Percentiles rank a stretch among this genome's conserved stretches.
Conservation (phyloP, 2,113 vertebrate species). For the Hiodon alosoides region DNA sequence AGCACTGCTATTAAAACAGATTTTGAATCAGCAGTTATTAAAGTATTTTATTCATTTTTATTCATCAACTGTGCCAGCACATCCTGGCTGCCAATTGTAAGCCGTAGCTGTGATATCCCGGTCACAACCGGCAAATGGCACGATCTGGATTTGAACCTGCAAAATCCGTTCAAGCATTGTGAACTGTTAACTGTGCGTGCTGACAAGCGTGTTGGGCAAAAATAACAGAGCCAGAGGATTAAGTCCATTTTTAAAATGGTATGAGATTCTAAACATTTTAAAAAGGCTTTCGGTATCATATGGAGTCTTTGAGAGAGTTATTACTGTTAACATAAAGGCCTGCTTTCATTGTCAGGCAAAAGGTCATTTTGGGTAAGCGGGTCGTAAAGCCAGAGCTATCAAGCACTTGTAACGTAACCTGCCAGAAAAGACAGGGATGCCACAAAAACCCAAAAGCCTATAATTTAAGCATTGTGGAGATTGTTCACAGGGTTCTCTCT, state of each 20-base stretch:
- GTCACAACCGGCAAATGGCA: too few relatives aligned
- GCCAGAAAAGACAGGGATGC: background rate
- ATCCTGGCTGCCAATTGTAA: too few relatives aligned
- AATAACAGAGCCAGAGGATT: background rate
- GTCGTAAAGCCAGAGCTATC: background rate
- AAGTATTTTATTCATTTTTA: too few relatives aligned
- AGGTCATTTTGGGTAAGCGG: slow-evolving; percentile 17
- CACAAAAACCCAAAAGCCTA: background rate
- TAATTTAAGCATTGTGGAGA: background rate
- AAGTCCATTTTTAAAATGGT: background rate
- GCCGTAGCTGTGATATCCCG: too few relatives aligned
- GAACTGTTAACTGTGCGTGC: background rate
- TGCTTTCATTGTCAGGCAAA: slow-evolving; percentile 10
- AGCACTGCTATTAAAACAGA: too few relatives aligned
- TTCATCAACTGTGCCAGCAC: too few relatives aligned
- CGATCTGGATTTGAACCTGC: too few relatives aligned
- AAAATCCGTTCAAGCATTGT: too few relatives aligned
- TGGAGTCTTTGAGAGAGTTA: background rate
- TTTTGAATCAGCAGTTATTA: too few relatives aligned
- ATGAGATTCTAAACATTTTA: background rate
- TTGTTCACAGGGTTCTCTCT: background rate
- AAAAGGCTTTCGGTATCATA: background rate
- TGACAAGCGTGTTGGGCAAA: background rate
- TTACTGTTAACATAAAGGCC: background rate
- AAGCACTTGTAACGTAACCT: background rate